phyloP scores from a whole-genome alignment of 2,888 invertebrate genomes.

The Eupithecia dodoneata region DNA sequence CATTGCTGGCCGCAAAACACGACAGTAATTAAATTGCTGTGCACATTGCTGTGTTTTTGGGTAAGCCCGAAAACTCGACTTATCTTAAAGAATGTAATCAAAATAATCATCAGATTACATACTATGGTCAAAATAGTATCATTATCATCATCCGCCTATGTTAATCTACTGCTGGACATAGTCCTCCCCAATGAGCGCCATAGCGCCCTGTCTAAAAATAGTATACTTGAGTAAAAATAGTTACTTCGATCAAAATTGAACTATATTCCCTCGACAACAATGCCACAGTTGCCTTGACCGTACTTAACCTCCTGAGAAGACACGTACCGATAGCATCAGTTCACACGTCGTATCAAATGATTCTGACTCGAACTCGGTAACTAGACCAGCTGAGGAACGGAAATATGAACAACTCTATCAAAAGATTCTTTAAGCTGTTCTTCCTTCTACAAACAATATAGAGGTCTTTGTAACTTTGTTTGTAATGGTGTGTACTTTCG shows the following conservation, averaged over 20 bases:
- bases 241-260: conserved; percentile 3
- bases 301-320: conserved; percentile 66
- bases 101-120: too few species aligned
- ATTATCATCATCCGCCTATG: too few species aligned
- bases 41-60: too few species aligned
- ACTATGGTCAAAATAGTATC: too few species aligned
- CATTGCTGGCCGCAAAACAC: too few species aligned
- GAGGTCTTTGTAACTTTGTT: not conserved
- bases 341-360: conserved; percentile 50
- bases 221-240: not conserved
- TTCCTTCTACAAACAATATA: not conserved
- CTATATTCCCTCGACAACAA: conserved; percentile 10
- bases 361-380: conserved; percentile 12
- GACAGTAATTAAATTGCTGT: too few species aligned
- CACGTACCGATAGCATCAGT: conserved; percentile 53
- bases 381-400: conserved; percentile 22
- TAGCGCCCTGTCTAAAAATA: too few species aligned
- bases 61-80: too few species aligned
- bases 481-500: not conserved
- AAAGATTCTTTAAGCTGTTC: not conserved
- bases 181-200: too few species aligned
- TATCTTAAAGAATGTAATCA: too few species aligned
- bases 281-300: conserved; percentile 75
- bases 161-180: too few species aligned
- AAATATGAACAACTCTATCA: conserved; percentile 20